phyloP scores from a whole-genome alignment of 2,888 invertebrate species.

The Frankliniella intonsa region DNA sequence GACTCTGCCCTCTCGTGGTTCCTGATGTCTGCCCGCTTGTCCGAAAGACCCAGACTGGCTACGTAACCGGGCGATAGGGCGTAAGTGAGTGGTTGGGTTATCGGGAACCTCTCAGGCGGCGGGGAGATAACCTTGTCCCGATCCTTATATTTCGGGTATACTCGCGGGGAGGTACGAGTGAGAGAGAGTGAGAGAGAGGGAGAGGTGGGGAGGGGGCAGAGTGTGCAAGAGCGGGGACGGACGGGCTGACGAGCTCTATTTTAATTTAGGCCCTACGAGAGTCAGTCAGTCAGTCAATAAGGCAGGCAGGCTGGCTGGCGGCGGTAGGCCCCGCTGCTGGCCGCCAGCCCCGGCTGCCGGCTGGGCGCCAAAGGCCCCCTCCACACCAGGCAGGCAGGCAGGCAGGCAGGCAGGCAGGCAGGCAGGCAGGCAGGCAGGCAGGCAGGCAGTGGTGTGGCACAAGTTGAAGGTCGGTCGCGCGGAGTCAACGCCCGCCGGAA shows the following conservation, averaged over 20 bases:
- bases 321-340: slow-evolving; percentile 32
- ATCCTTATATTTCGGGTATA: too few relatives aligned
- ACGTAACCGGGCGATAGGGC: too few relatives aligned
- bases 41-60: too few relatives aligned
- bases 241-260: background rate
- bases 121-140: too few relatives aligned
- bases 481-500: slow-evolving; percentile 32
- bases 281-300: slow-evolving; percentile 18
- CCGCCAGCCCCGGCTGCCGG: slow-evolving; percentile 29
- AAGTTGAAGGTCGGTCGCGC: slow-evolving; percentile 34
- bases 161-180: too few relatives aligned
- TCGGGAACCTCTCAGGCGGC: too few relatives aligned
- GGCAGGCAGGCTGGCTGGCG: slow-evolving; percentile 31
- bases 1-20: too few relatives aligned
- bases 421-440: background rate
- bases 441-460: background rate
- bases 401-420: background rate
- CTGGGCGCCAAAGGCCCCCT: slow-evolving; percentile 17
- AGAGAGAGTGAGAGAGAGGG: too few relatives aligned
- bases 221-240: too few relatives aligned
- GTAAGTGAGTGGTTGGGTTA: too few relatives aligned
- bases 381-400: background rate
- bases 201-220: too few relatives aligned
- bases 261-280: background rate
- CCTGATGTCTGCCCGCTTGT: too few relatives aligned